Percentiles rank a stretch among this genome's conserved stretches.
Conservation (phyloP, 2,113 vertebrate genomes). For the Trematomus loennbergii region DNA sequence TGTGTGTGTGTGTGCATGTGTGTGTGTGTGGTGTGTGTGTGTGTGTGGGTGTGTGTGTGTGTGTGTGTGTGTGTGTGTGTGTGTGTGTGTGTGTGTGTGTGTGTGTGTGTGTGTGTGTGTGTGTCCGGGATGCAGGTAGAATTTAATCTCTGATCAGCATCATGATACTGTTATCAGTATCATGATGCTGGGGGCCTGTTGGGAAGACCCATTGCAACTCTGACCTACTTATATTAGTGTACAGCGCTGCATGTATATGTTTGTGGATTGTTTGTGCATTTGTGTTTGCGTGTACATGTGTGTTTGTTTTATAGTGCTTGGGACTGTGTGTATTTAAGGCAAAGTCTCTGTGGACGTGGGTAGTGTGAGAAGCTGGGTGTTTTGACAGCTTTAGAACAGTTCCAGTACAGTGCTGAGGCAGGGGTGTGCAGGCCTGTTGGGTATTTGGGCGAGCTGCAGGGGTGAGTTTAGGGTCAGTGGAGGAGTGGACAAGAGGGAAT, state of each 20-base stretch:
- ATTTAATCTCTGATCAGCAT: constrained; percentile 77
- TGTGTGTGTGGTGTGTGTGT: too few relatives aligned
- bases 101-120: constrained; percentile 14
- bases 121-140: constrained; percentile 56
- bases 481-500: constrained; percentile 43
- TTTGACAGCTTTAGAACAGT: constrained; percentile 80
- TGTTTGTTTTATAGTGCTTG: constrained; percentile 50
- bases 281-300: constrained; percentile 38
- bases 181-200: constrained; percentile 66
- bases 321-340: constrained; percentile 56
- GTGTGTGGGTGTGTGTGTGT: too few relatives aligned
- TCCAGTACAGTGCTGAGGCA: constrained; percentile 65
- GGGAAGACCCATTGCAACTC: constrained; percentile 77
- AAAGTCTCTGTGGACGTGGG: constrained; percentile 64
- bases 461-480: constrained; percentile 65
- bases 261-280: constrained; percentile 55
- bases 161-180: constrained; percentile 71
- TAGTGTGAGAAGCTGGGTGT: constrained; percentile 80
- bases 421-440: constrained; percentile 60
- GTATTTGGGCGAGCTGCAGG: constrained; percentile 50
- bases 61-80: too few relatives aligned
- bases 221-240: constrained; percentile 79
- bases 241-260: constrained; percentile 51
- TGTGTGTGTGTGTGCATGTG: too few relatives aligned
- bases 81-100: background rate